Evolutionary conservation across 2,888 invertebrate species (phyloP).

Genomic region (Ctenicera cuprea): DNA sequence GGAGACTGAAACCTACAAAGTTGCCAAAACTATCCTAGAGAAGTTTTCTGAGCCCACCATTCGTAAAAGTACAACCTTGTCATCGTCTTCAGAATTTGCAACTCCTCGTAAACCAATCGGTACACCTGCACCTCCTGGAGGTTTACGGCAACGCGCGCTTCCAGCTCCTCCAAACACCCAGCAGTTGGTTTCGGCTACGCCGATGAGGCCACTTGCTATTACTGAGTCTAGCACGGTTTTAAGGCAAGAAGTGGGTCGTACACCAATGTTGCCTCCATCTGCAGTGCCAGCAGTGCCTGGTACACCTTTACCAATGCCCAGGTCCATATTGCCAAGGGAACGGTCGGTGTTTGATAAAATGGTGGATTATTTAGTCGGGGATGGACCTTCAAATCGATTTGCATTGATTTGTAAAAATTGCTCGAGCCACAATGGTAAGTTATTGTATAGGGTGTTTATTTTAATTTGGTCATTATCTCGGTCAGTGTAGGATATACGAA

Average conservation of each 20-base stretch:
- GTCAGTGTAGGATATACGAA: too few relatives aligned
- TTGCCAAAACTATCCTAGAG: slow-evolving; percentile 90
- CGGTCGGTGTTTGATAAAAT: slow-evolving; percentile 90
- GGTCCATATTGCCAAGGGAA: slow-evolving; percentile 84
- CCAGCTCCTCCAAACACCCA: slow-evolving; percentile 20
- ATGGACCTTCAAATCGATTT: slow-evolving; percentile 95
- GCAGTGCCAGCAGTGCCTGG: not conserved
- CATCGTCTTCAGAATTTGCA: not conserved
- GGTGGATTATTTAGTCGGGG: slow-evolving; percentile 95
- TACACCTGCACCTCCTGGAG: slow-evolving; percentile 15
- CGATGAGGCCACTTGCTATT: not conserved
- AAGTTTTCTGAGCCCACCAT: slow-evolving; percentile 85
- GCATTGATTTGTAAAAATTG: slow-evolving; percentile 96
- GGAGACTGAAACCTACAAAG: slow-evolving; percentile 98
- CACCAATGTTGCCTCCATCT: not conserved
- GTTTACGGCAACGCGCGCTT: slow-evolving; percentile 44
- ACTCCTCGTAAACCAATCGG: slow-evolving; percentile 40
- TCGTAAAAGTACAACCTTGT: slow-evolving; percentile 58
- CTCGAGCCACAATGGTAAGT: slow-evolving; percentile 91
- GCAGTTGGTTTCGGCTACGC: slow-evolving; percentile 6
- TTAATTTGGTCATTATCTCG: too few relatives aligned
- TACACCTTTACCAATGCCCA: slow-evolving; percentile 75
- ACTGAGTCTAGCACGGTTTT: not conserved
- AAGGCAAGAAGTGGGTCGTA: slow-evolving; percentile 13
- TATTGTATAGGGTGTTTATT: too few relatives aligned